Percentiles rank a stretch among this genome's conserved stretches.
Conservation (phyloP, 2,797 vertebrate species). For the Anguilla anguilla region DNA sequence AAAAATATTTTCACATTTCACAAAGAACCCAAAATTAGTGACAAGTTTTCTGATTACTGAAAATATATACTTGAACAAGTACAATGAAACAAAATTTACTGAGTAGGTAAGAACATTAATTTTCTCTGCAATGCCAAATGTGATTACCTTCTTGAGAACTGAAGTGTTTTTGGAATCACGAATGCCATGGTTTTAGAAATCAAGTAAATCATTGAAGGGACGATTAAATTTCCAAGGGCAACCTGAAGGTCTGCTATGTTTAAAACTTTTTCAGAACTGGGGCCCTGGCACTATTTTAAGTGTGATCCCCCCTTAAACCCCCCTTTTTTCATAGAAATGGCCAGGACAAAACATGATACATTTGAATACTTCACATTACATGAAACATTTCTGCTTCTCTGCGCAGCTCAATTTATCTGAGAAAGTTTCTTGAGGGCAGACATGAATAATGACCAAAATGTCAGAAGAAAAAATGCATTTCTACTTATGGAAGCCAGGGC, state of each 20-base stretch:
- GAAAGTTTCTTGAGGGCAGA: slow-evolving; percentile 35
- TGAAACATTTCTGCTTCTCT: slow-evolving; percentile 40
- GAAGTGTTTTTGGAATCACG: slow-evolving; percentile 16
- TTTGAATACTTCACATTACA: slow-evolving; percentile 40
- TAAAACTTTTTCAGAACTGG: slow-evolving; percentile 38
- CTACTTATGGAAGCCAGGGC: slow-evolving; percentile 32
- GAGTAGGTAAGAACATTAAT: neutral
- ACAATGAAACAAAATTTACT: slow-evolving; percentile 3
- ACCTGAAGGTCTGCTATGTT: slow-evolving; percentile 15
- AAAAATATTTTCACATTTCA: slow-evolving; percentile 9
- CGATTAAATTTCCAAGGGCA: slow-evolving; percentile 26
- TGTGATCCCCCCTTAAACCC: slow-evolving; percentile 36
- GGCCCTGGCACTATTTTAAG: slow-evolving; percentile 17
- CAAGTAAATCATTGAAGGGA: slow-evolving; percentile 2
- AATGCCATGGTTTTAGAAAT: slow-evolving; percentile 12
- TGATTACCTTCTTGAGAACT: slow-evolving; percentile 15
- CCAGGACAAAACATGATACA: slow-evolving; percentile 39
- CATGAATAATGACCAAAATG: slow-evolving; percentile 48
- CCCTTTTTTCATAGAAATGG: slow-evolving; percentile 36
- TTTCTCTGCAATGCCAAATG: neutral
- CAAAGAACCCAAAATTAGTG: neutral
- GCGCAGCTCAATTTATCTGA: slow-evolving; percentile 45
- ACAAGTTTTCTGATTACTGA: neutral
- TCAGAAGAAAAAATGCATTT: slow-evolving; percentile 36
- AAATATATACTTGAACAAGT: slow-evolving; percentile 3